Evolutionary conservation across 2,797 vertebrate species (phyloP), one percentile per base, ranked within the genome.

Genomic region (Odontamblyopus rebecca): DNA sequence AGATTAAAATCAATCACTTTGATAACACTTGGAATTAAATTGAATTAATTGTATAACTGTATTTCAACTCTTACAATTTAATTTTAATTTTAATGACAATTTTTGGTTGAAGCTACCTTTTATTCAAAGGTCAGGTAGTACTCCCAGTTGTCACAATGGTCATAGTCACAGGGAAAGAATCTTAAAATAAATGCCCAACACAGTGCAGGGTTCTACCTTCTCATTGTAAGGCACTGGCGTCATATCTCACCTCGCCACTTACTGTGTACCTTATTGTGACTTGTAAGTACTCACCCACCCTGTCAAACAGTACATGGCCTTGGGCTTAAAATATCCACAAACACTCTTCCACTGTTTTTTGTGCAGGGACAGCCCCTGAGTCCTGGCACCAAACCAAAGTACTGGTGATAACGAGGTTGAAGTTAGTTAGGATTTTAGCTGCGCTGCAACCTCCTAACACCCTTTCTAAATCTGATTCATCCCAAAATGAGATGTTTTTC

Each of bases 391-490:
- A 69, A 81, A 87, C 88, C 84, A 86, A 80, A 88, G 89, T 81
- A 70, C 74, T 71, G 74, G 66, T 79, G 82, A 87, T 92, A 92
- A 93, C 78, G 77, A 91, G 86, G 84, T 89, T 90, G 89, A 93
- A 89, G 90, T 89, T 87, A 88, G 88, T 89, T 90, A 85, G 93
- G 91, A 94, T 92, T 93, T 88, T 88, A 83, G 72, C 85, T 81
- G 81, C 13, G 77, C 82, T 72, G 86, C 86, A 87, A 89, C 86
- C 88, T 90, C 82, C 80, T 77, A 79, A 82, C 78, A 86, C 77
- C 78, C 85, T 84, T 85, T 87, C 82, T 74, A 82, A 87, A 90
- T 85, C 72, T 72, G 88, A 92, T 92, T 91, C 82, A 90, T 90
- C 87, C 82, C 82, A 81, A 88, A 91, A 90, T 88, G 63, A 88